Percentiles rank a stretch among this genome's conserved stretches.
Conservation (phyloP, 2,113 vertebrate species). For the Malurus elegans region DNA sequence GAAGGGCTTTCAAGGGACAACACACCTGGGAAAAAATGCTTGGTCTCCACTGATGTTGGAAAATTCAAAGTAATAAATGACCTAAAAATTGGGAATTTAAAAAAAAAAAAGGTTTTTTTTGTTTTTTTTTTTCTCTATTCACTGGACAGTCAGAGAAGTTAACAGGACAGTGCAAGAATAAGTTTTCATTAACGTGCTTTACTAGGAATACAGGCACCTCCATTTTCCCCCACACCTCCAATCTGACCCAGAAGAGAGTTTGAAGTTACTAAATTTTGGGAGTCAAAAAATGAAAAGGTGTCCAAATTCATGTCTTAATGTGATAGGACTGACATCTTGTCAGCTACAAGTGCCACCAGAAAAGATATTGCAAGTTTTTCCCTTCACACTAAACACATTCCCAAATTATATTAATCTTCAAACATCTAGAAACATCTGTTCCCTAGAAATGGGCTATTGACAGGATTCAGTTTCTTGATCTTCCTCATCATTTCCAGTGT, state of each 20-base stretch:
- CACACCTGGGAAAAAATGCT: neutral
- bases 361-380: neutral
- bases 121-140: neutral
- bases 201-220: neutral
- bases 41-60: neutral
- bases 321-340: neutral
- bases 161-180: neutral
- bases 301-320: neutral
- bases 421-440: neutral
- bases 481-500: neutral
- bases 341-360: neutral
- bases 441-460: neutral
- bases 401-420: neutral
- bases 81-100: neutral
- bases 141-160: neutral
- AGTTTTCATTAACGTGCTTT: neutral
- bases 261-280: neutral
- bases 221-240: neutral
- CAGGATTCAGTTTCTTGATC: neutral
- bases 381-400: neutral
- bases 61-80: conserved; percentile 4
- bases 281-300: neutral
- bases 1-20: neutral
- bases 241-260: neutral
- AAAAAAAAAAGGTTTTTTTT: neutral